These are phyloP conservation scores for Geotrupes spiniger DNA, from an alignment of 2,888 invertebrate species.

Conservation along the genomic window DNA sequence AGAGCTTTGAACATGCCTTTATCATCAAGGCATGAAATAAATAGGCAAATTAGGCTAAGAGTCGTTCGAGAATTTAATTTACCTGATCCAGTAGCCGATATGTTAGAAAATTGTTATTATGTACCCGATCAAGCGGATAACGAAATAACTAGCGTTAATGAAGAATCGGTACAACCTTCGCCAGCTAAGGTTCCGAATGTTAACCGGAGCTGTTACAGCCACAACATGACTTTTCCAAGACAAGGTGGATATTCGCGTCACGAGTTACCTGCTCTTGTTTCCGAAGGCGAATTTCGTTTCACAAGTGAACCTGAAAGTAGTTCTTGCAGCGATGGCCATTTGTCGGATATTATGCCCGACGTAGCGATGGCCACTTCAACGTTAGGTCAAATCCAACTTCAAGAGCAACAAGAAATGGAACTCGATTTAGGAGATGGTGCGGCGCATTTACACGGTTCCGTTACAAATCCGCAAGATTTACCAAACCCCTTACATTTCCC, in stretches of 20 bases:
- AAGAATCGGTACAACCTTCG: constrained; percentile 48
- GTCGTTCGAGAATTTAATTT: constrained; percentile 93
- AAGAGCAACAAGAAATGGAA: constrained; percentile 64
- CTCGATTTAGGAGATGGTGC: constrained; percentile 84
- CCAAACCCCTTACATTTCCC: constrained; percentile 40
- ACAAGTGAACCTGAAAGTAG: constrained; percentile 53
- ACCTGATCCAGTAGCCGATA: constrained; percentile 82
- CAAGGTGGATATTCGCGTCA: constrained; percentile 53
- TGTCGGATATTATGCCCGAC: constrained; percentile 85
- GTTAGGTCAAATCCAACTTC: constrained; percentile 65
- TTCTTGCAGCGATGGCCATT: constrained; percentile 66
- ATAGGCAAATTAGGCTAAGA: constrained; percentile 75
- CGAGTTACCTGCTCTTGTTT: constrained; percentile 64
- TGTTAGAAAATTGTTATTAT: constrained; percentile 59
- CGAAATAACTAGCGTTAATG: constrained; percentile 32
- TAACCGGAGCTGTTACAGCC: constrained; percentile 54
- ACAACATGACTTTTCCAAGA: constrained; percentile 64
- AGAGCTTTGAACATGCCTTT: constrained; percentile 73
- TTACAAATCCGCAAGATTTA: constrained; percentile 34
- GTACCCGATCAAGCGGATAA: constrained; percentile 44
- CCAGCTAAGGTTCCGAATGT: constrained; percentile 41
- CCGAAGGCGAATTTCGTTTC: constrained; percentile 58
- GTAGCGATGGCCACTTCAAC: constrained; percentile 88
- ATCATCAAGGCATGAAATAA: constrained; percentile 74
- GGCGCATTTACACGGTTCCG: constrained; percentile 56